Evolutionary conservation across 1,140 invertebrate species (phyloP), one percentile per base, ranked within the genome.

Genomic region (Calephelis nemesis): DNA sequence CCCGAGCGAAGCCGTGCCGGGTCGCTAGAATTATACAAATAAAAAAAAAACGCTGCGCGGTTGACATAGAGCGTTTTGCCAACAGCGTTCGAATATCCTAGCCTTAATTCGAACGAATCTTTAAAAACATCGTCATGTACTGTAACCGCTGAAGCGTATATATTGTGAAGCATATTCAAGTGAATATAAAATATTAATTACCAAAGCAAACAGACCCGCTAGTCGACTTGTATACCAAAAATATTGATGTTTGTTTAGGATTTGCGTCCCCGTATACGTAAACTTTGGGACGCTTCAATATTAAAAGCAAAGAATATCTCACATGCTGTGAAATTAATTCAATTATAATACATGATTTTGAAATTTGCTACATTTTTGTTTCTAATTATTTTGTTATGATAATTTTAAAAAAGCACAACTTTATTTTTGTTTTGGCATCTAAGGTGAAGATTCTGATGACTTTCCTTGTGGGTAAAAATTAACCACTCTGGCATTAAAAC

Each of bases 121-220:
- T 15, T 9, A 7, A 52, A 13, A 54, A 54, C 4, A 4, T 13
- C 11, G 19, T 6, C 19, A 58, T 58, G 19, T 12, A 7, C 11
- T 30, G 9, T 54, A 7, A 10, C n/a, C 6, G 19, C 54, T 12
- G 30, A 40, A 58, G 30, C 30, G 15, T 30, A 4, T 12, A 5
- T 58, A 58, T 58, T 5, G 11, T 60, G 54, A 39, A 60, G 30
- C 39, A 11, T 12, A n/a, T 60, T 60, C 54, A 60, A 39, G 54
- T 60, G 54, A 45, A 60, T 60, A 60, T 60, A 60, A 60, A 60
- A 60, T 60, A 60, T 60, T 60, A 60, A 60, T 60, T 60, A 60
- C 39, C 19, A 60, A 60, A 60, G 30, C 54, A 60, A 60, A 60
- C 54, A 60, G 54, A 45, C 6, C 13, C 13, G n/a, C 49, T 13